Evolutionary conservation across 2,113 vertebrate genomes (phyloP).

Genomic region (Origma solitaria): DNA sequence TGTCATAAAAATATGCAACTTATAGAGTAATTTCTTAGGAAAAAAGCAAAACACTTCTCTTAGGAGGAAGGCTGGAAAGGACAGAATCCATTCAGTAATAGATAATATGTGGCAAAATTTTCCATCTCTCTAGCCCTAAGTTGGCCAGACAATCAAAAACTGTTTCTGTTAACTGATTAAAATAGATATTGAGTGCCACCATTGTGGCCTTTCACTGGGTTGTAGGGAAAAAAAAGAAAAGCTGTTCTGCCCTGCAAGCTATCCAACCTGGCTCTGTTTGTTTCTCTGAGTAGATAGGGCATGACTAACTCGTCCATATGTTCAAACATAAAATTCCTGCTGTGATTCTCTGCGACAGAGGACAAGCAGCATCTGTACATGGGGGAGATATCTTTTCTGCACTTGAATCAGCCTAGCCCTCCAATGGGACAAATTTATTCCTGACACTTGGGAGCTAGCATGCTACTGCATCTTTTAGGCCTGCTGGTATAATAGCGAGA

Average conservation of each 20-base stretch:
- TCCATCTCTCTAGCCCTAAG: neutral
- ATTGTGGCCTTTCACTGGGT: neutral
- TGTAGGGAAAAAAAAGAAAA: neutral
- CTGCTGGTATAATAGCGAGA: neutral
- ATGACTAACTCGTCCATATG: constrained; percentile 63
- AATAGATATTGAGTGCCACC: constrained; percentile 19
- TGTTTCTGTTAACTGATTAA: constrained; percentile 1
- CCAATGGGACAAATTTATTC: neutral
- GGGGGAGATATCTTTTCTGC: neutral
- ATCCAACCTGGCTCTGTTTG: constrained; percentile 49
- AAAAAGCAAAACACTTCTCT: neutral
- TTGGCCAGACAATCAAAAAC: neutral
- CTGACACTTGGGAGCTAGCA: neutral
- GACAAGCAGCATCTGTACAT: constrained; percentile 35
- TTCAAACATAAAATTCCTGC: constrained; percentile 56
- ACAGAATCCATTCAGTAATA: neutral
- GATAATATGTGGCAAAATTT: neutral
- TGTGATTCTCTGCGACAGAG: constrained; percentile 45
- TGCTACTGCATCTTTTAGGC: neutral
- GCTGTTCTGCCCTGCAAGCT: constrained; percentile 41
- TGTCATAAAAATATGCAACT: neutral
- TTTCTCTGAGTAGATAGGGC: constrained; percentile 59
- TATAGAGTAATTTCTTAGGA: neutral
- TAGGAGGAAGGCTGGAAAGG: neutral
- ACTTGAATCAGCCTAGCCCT: neutral